Percentiles rank a stretch among this genome's conserved stretches.
phyloP scores from a whole-genome alignment of 1,140 invertebrate species.

The Trachelipus rathkii region DNA sequence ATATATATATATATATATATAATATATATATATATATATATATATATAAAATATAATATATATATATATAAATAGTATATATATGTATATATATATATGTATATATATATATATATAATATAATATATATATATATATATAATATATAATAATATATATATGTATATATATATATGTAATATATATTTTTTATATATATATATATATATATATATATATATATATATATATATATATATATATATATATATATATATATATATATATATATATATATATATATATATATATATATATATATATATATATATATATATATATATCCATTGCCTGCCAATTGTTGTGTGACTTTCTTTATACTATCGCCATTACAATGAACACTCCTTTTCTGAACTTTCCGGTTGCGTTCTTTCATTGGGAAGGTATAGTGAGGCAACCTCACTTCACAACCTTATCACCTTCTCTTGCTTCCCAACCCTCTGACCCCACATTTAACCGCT shows the following conservation, averaged over 20 bases:
- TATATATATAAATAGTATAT: slow-evolving; percentile 9
- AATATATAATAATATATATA: neutral
- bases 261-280: slow-evolving; percentile 6
- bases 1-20: neutral
- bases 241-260: slow-evolving; percentile 16
- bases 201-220: slow-evolving; percentile 19
- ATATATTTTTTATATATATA: slow-evolving; percentile 6
- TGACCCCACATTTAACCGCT: too few species aligned
- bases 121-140: slow-evolving; percentile 10
- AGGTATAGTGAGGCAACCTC: too few species aligned
- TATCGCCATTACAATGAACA: too few species aligned
- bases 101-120: slow-evolving; percentile 14
- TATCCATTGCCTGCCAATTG: too few species aligned
- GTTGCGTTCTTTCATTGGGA: too few species aligned
- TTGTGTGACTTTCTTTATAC: too few species aligned
- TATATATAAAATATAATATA: slow-evolving; percentile 20
- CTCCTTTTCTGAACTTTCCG: too few species aligned
- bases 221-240: slow-evolving; percentile 20
- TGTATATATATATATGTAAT: slow-evolving; percentile 17
- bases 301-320: slow-evolving; percentile 13
- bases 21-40: slow-evolving; percentile 20
- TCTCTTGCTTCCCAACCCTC: too few species aligned
- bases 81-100: neutral
- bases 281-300: slow-evolving; percentile 12
- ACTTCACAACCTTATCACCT: too few species aligned